Base-by-base conservation (phyloP, 1,140 invertebrate species). In the Atta cephalotes region DNA sequence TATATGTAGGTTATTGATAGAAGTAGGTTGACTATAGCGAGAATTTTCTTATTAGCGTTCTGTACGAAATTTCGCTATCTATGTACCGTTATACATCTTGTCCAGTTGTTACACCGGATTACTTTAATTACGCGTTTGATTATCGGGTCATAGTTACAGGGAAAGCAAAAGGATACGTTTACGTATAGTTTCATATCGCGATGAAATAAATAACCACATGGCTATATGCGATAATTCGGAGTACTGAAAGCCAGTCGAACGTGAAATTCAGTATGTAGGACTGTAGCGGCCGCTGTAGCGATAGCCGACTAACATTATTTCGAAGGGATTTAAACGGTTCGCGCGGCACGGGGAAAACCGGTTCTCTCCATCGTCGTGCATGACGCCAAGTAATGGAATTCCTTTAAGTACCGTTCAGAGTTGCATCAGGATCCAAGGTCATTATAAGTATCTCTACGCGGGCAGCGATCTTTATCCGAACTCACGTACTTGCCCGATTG, bases 401-500 rank as follows among this genome's bases (percentile, higher is more conserved):
- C 78, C 85, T 91, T 91, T 87, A 87, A 91, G 89, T 89, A 91
- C 89, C 89, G 89, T 91, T 89, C 77, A 74, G 85, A 87, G 77
- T 91, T 89, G 89, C 89, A 91, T 91, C 87, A 89, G 84, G 80
- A 85, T 39, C 89, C 90, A 91, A 91, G 90, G 90, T 91, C 89
- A 71, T 89, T 85, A 58, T 31, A 53, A 88, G 58, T 84, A 78
- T 85, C 74, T 81, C 79, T 78, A 1, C 70, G 39, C 35, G 66
- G 63, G 51, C 78, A 70, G 63, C 79, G 80, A 84, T 76, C 56
- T 71, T 82, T 74, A 74, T 82, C 68, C 68, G 53, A 74, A 49
- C 35, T 60, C 56, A 31, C 45, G 60, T 18, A 63, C 21, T 78
- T 28, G 21, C 3, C 28, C n/a, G 58, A 39, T 18, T 25, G 56